phyloP scores from a whole-genome alignment of 2,113 vertebrate species.

The Ramphastos sulfuratus region DNA sequence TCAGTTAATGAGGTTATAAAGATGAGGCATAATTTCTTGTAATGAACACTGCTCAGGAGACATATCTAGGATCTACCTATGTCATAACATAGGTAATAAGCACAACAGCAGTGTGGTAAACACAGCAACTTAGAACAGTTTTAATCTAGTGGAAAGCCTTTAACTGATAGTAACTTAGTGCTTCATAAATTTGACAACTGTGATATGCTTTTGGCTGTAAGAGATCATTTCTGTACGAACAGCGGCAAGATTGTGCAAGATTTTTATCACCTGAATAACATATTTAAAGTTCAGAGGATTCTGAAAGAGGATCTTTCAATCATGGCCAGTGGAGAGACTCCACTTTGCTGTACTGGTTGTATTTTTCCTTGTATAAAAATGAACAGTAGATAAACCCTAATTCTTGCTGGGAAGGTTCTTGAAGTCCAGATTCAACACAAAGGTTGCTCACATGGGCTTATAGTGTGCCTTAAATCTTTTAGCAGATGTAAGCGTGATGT shows the following conservation, averaged over 20 bases:
- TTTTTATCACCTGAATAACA: not conserved
- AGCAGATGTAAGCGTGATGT: not conserved
- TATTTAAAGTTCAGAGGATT: not conserved
- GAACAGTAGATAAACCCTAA: not conserved
- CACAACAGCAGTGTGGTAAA: not conserved
- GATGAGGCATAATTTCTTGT: not conserved
- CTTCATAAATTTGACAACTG: not conserved
- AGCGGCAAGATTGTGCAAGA: not conserved
- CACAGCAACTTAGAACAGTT: not conserved
- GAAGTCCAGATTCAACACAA: not conserved
- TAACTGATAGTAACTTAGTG: not conserved
- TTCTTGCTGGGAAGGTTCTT: not conserved
- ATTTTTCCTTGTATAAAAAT: not conserved
- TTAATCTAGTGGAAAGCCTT: not conserved
- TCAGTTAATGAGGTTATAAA: not conserved
- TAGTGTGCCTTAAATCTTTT: not conserved
- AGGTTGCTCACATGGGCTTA: not conserved
- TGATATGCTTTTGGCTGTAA: not conserved
- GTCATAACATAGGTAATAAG: not conserved
- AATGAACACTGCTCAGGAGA: not conserved
- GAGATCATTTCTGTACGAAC: not conserved
- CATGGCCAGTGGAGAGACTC: not conserved
- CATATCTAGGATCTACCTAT: not conserved
- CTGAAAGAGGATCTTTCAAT: not conserved
- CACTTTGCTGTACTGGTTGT: not conserved